Evolutionary conservation across 2,797 vertebrate species (phyloP).

Genomic region (Chaetophractus vellerosus): DNA sequence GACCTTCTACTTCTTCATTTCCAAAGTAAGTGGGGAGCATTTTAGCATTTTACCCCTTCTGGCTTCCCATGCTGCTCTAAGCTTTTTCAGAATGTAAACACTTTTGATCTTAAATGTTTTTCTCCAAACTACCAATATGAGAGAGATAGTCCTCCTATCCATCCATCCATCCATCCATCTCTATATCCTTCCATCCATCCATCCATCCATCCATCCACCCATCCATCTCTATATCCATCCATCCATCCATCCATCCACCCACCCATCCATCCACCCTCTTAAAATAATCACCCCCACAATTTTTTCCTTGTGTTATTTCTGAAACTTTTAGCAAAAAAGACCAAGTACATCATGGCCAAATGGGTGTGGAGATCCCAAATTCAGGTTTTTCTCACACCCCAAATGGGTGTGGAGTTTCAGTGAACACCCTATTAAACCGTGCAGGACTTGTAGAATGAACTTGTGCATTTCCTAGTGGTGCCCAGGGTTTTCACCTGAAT

Average conservation of each 20-base stretch:
- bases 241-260: no score
- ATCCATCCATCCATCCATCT: no score
- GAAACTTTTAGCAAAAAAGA: no score
- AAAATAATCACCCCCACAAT: accelerated
- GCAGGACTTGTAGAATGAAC: accelerated
- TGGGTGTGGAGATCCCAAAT: not conserved
- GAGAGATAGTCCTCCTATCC: no score
- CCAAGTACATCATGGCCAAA: no score
- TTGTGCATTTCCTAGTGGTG: accelerated
- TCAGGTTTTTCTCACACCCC: accelerated
- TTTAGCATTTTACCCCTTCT: accelerated
- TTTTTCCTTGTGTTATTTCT: no score
- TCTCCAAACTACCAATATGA: not conserved
- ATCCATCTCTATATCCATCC: no score
- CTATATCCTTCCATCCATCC: no score
- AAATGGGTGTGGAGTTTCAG: accelerated
- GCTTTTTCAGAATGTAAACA: not conserved
- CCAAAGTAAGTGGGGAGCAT: accelerated
- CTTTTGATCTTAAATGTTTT: not conserved
- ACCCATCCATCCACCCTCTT: no score
- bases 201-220: no score
- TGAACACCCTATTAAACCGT: accelerated
- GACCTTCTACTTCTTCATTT: accelerated
- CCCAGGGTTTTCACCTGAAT: no score
- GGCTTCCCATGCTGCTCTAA: accelerated